Conservation (phyloP, 2,797 vertebrate genomes). For the Adrianichthys oophorus region DNA sequence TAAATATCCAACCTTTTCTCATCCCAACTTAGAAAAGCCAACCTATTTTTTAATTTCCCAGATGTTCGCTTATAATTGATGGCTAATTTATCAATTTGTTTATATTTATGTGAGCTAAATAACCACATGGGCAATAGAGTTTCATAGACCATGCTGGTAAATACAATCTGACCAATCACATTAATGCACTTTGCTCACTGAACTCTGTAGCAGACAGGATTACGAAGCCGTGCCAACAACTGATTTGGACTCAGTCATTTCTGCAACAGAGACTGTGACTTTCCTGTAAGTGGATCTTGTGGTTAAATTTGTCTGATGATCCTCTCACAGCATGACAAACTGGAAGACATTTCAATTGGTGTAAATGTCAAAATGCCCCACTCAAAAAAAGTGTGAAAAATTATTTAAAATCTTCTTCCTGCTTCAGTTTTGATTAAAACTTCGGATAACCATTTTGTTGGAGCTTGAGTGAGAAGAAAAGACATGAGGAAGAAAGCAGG, state of each 20-base stretch:
- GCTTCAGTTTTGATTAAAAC: too few relatives aligned
- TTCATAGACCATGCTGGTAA: conserved; percentile 16
- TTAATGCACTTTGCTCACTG: conserved; percentile 44
- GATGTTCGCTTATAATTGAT: too few relatives aligned
- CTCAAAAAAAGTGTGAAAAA: too few relatives aligned
- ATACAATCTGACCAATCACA: conserved; percentile 45
- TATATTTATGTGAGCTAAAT: too few relatives aligned
- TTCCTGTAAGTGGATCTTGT: conserved; percentile 39
- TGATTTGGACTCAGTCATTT: conserved; percentile 40
- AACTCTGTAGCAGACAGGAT: conserved; percentile 42
- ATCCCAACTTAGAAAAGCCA: too few relatives aligned
- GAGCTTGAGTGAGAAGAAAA: conserved; percentile 45
- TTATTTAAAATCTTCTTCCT: too few relatives aligned
- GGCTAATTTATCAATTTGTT: too few relatives aligned
- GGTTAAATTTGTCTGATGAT: conserved; percentile 25
- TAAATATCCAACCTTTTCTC: too few relatives aligned
- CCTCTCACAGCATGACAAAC: conserved; percentile 15
- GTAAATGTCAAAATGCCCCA: conserved; percentile 5
- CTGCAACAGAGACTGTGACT: conserved; percentile 13
- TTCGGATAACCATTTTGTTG: conserved; percentile 20
- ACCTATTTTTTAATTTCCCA: too few relatives aligned
- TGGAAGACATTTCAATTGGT: conserved; percentile 10
- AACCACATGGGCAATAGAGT: too few relatives aligned
- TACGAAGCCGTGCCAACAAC: conserved; percentile 51
- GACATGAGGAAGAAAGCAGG: conserved; percentile 45